A percentile compares a stretch with the other conserved stretches of the same genome.
phyloP scores from a whole-genome alignment of 2,888 invertebrate species.

The Elmis aenea region DNA sequence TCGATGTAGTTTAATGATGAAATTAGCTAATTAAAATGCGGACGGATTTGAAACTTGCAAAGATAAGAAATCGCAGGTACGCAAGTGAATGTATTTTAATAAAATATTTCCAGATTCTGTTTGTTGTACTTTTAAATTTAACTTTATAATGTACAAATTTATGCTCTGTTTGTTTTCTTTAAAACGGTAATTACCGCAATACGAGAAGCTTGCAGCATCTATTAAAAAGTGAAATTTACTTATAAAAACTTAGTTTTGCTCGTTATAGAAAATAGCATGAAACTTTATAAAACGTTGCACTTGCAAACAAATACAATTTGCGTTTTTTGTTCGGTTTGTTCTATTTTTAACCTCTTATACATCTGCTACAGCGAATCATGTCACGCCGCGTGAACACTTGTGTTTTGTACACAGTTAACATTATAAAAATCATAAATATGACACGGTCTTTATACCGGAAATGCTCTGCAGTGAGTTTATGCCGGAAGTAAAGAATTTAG shows the following conservation, averaged over 20 bases:
- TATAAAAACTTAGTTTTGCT: constrained; percentile 1
- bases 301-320: constrained; percentile 2
- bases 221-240: constrained; percentile 19
- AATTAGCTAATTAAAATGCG: no score
- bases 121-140: no score
- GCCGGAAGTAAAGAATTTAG: no score
- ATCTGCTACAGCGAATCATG: constrained; percentile 9
- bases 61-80: no score
- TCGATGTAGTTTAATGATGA: no score
- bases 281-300: constrained; percentile 6
- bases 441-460: no score
- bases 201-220: constrained; percentile 12
- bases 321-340: constrained; percentile 2
- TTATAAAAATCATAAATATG: constrained; percentile 12
- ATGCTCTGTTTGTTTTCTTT: constrained; percentile 16
- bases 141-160: no score
- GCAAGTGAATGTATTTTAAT: no score
- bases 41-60: no score
- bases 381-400: constrained; percentile 6
- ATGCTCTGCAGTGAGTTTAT: no score
- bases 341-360: constrained; percentile 6
- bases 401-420: constrained; percentile 10
- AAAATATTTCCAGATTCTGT: no score
- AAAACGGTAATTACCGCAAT: constrained; percentile 15
- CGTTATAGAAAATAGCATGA: no score